Conservation (phyloP, 2,113 vertebrate genomes). For the Aix galericulata region DNA sequence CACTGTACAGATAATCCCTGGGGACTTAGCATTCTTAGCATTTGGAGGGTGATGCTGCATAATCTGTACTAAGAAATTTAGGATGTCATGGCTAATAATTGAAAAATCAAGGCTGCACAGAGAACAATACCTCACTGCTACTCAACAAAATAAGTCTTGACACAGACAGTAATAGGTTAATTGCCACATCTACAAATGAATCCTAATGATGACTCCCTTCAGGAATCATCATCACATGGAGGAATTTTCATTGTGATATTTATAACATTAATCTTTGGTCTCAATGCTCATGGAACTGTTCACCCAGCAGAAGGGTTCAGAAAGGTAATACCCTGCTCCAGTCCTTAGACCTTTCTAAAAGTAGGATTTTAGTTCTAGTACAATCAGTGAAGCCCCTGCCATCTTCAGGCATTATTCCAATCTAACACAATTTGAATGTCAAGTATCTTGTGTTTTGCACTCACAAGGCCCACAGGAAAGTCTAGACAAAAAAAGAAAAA, state of each 20-base stretch:
- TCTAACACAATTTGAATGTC: slow-evolving; percentile 55
- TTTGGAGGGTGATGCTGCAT: not conserved
- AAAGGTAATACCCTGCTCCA: slow-evolving; percentile 23
- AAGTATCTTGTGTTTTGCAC: slow-evolving; percentile 27
- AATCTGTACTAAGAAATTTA: not conserved
- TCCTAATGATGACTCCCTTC: slow-evolving; percentile 35
- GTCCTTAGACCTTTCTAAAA: slow-evolving; percentile 42
- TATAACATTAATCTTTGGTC: slow-evolving; percentile 40
- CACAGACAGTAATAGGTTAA: slow-evolving; percentile 46
- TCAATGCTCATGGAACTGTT: slow-evolving; percentile 42
- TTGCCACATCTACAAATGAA: slow-evolving; percentile 30
- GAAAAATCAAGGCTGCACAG: not conserved
- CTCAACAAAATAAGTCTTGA: not conserved
- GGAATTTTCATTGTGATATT: slow-evolving; percentile 20
- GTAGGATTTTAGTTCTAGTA: slow-evolving; percentile 48
- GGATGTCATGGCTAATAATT: not conserved
- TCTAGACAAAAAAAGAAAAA: not conserved
- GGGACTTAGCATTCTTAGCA: not conserved
- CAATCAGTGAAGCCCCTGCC: slow-evolving; percentile 39
- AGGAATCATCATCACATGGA: slow-evolving; percentile 16
- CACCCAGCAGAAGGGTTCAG: slow-evolving; percentile 38
- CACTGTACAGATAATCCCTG: not conserved
- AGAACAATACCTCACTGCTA: not conserved
- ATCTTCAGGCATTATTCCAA: slow-evolving; percentile 41
- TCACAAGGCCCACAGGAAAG: slow-evolving; percentile 39